phyloP scores from a whole-genome alignment of 2,113 vertebrate species.

The Gymnobelideus leadbeateri region DNA sequence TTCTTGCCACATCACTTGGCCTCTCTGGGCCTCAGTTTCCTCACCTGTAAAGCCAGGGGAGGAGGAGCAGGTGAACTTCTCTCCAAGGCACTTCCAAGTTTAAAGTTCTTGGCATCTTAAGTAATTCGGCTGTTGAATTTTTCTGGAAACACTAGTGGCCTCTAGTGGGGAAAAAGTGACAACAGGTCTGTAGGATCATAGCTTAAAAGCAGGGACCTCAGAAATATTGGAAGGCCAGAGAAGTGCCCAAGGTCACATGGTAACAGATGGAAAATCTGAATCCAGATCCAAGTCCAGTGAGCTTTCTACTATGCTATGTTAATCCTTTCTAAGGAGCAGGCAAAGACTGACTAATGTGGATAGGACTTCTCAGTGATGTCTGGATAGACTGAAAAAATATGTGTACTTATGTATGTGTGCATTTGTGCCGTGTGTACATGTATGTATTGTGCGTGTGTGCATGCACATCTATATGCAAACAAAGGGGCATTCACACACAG shows the following conservation, averaged over 20 bases:
- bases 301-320: neutral
- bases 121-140: neutral
- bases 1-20: neutral
- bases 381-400: neutral
- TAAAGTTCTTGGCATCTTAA: neutral
- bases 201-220: neutral
- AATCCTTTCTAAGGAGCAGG: neutral
- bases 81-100: neutral
- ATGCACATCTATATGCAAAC: neutral
- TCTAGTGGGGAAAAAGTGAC: constrained; percentile 54
- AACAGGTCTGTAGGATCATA: neutral
- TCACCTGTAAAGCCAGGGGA: neutral
- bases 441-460: too few relatives aligned
- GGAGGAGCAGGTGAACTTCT: neutral
- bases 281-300: neutral
- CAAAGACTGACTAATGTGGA: neutral
- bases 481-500: neutral
- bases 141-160: constrained; percentile 56
- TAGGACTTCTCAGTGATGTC: neutral
- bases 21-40: neutral
- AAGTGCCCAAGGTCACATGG: neutral
- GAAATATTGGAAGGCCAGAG: too few relatives aligned
- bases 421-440: too few relatives aligned
- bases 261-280: neutral
- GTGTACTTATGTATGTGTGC: too few relatives aligned